phyloP scores from a whole-genome alignment of 2,797 vertebrate genomes.

The Triplophysa bombifrons region DNA sequence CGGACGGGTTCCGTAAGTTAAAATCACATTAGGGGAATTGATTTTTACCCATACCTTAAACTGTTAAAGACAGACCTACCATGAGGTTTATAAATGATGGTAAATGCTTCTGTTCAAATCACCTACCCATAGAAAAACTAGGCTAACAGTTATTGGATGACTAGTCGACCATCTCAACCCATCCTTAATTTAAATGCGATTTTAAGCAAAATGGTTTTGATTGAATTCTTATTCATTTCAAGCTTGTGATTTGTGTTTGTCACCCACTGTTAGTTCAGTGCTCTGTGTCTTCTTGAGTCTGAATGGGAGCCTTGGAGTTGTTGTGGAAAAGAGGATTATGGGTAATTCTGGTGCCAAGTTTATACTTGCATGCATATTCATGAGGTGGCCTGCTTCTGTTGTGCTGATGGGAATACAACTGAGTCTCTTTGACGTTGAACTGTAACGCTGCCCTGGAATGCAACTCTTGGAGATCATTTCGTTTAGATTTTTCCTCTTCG shows the following conservation, averaged over 20 bases:
- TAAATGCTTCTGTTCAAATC: neutral
- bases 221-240: too few relatives aligned
- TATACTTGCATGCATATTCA: constrained; percentile 50
- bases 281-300: neutral
- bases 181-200: neutral
- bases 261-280: constrained; percentile 2
- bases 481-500: constrained; percentile 15
- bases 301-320: constrained; percentile 22
- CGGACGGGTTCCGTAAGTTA: neutral
- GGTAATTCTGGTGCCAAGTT: constrained; percentile 27
- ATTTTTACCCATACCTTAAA: neutral
- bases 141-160: neutral
- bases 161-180: neutral
- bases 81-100: neutral
- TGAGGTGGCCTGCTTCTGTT: constrained; percentile 33
- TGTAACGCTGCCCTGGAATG: neutral
- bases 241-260: too few relatives aligned
- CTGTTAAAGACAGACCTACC: neutral
- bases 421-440: constrained; percentile 40
- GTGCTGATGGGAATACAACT: constrained; percentile 47
- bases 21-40: neutral
- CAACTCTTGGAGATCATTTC: constrained; percentile 4
- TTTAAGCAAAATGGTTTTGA: neutral
- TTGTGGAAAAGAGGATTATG: constrained; percentile 12
- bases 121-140: too few relatives aligned